These are phyloP conservation scores for Ranitomeya imitator DNA, from an alignment of 2,113 vertebrate genomes.

Conservation along the genomic window DNA sequence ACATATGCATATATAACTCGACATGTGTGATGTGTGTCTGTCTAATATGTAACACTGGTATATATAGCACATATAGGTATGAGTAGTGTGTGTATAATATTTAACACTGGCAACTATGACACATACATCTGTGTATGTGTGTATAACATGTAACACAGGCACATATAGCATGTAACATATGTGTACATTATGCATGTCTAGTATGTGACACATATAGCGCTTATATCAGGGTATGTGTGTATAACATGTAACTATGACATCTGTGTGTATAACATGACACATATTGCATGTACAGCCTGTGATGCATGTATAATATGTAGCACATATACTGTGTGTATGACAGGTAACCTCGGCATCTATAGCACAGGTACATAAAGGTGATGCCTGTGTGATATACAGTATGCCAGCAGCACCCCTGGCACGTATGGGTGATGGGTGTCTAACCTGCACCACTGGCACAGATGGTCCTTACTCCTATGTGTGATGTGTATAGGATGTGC, in stretches of 20 bases:
- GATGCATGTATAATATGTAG: neutral
- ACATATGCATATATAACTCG: no score
- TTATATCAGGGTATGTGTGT: neutral
- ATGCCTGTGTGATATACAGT: neutral
- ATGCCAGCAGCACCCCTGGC: neutral
- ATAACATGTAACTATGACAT: neutral
- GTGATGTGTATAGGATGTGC: neutral
- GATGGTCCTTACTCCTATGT: neutral
- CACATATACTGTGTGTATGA: neutral
- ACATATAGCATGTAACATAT: neutral
- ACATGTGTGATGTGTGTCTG: no score
- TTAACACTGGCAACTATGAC: neutral
- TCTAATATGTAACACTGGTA: neutral
- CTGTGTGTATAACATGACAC: neutral
- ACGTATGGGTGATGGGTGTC: neutral
- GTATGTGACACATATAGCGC: neutral
- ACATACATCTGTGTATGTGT: neutral
- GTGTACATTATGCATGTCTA: no score
- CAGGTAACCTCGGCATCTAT: neutral
- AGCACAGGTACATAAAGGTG: neutral
- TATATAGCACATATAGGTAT: neutral
- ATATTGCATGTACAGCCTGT: neutral
- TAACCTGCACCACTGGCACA: neutral
- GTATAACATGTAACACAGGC: neutral
- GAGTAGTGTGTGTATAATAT: neutral